Base-by-base conservation (phyloP, 1,140 invertebrate genomes). In the Macrotrachela quadricornifera region DNA sequence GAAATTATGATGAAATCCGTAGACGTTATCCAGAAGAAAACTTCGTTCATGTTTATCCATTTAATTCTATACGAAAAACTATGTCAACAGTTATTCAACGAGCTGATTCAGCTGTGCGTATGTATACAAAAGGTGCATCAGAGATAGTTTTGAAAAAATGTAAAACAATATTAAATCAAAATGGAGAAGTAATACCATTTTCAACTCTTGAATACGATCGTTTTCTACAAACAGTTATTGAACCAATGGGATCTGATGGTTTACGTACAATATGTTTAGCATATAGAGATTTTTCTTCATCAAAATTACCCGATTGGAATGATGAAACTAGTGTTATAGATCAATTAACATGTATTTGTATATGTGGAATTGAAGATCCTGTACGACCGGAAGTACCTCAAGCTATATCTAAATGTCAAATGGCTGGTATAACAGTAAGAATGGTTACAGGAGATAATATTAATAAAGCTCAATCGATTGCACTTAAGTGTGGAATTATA, bases 361-460 rank as follows among this genome's bases (percentile, higher is more conserved):
- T 99, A 60, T 84, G 95, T 55, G 94, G 94, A 58, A 99, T 99
- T 69, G 91, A 99, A 74, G 92, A 96, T 76, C 91, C 91, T 18
- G 90, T 96, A 42, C 77, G 91, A 67, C 81, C 85, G n/a, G 92
- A 96, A 76, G 87, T 88, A 58, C 91, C 87, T 17, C 86, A 88
- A 57, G 88, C 88, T 46, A 96, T 95, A 59, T 76, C 76, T 55
- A 85, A 82, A 68, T 99, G 92, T 71, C 87, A 96, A 73, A 79
- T 81, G 62, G 87, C 94, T 37, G 94, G 94, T 59, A 97, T 99
- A 59, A 94, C 87, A n/a, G 94, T 99, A 8, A 77, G 94, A 50
- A 99, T 99, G 92, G 92, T 99, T 37, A 97, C 94, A 15, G 92
- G 92, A 56, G 92, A 99, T 73, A 97, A 99, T 71, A 80, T 97